A percentile compares a stretch with the other conserved stretches of the same genome.
phyloP scores from a whole-genome alignment of 2,888 invertebrate species.

The Lithophane semibrunnea region DNA sequence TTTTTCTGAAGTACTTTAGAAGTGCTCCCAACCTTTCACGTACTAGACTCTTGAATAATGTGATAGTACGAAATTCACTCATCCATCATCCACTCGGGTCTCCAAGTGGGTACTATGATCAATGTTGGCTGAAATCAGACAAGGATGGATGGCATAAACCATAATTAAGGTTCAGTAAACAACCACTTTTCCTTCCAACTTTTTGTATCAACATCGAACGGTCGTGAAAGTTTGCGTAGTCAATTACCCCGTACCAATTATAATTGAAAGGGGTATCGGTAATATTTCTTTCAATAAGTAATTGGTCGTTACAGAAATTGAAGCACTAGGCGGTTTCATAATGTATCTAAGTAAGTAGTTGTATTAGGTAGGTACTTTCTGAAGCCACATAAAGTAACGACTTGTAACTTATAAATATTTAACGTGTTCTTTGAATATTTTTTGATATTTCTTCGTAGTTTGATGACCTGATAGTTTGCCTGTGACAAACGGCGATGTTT shows the following conservation, averaged over 20 bases:
- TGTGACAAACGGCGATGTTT: slow-evolving; percentile 6
- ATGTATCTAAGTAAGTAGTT: slow-evolving; percentile 13
- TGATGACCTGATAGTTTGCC: slow-evolving; percentile 15
- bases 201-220: slow-evolving; percentile 43
- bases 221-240: slow-evolving; percentile 46
- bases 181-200: slow-evolving; percentile 49
- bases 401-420: slow-evolving; percentile 43
- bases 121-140: slow-evolving; percentile 74
- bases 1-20: slow-evolving; percentile 4
- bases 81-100: slow-evolving; percentile 75
- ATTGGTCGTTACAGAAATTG: slow-evolving; percentile 29
- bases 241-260: slow-evolving; percentile 48
- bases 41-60: slow-evolving; percentile 39
- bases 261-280: slow-evolving; percentile 40
- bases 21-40: slow-evolving; percentile 39
- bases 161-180: slow-evolving; percentile 63
- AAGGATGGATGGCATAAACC: slow-evolving; percentile 73
- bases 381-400: slow-evolving; percentile 35
- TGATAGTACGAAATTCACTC: slow-evolving; percentile 63
- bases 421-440: slow-evolving; percentile 30
- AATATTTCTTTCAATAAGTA: slow-evolving; percentile 44
- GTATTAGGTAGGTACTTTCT: slow-evolving; percentile 5
- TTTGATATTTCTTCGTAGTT: slow-evolving; percentile 5
- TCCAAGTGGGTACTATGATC: slow-evolving; percentile 72
- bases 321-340: slow-evolving; percentile 14